A percentile compares a stretch with the other conserved stretches of the same genome.
phyloP scores from a whole-genome alignment of 2,888 invertebrate genomes.

The Diabrotica balteata region DNA sequence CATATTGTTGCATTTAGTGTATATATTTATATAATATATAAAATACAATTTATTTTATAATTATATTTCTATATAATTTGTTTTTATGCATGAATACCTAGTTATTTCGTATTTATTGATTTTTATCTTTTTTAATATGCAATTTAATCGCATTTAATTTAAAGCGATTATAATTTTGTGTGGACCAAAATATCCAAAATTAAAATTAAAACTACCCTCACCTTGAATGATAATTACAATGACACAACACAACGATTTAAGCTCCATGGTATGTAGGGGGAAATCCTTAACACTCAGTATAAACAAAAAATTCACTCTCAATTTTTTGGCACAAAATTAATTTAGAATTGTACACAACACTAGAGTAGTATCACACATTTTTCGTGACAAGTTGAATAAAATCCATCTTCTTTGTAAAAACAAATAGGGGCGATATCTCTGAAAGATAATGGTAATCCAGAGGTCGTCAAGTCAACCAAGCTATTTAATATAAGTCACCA shows the following conservation, averaged over 20 bases:
- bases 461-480: neutral
- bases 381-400: constrained; percentile 7
- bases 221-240: constrained; percentile 31
- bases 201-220: neutral
- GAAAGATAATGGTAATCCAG: neutral
- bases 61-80: too few relatives aligned
- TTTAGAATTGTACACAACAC: constrained; percentile 36
- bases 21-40: too few relatives aligned
- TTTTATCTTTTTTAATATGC: too few relatives aligned
- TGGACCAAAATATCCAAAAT: too few relatives aligned
- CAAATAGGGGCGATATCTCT: neutral
- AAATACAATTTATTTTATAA: too few relatives aligned
- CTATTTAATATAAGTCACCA: constrained; percentile 7
- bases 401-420: neutral
- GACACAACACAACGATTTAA: constrained; percentile 30
- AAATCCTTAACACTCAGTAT: constrained; percentile 7
- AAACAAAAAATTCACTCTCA: constrained; percentile 11
- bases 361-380: constrained; percentile 19
- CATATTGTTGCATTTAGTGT: too few relatives aligned
- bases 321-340: constrained; percentile 46
- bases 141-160: too few relatives aligned
- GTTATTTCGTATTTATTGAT: too few relatives aligned
- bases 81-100: too few relatives aligned
- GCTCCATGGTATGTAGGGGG: constrained; percentile 24
- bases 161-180: too few relatives aligned